phyloP scores from a whole-genome alignment of 2,113 vertebrate species.

The Bubo bubo region DNA sequence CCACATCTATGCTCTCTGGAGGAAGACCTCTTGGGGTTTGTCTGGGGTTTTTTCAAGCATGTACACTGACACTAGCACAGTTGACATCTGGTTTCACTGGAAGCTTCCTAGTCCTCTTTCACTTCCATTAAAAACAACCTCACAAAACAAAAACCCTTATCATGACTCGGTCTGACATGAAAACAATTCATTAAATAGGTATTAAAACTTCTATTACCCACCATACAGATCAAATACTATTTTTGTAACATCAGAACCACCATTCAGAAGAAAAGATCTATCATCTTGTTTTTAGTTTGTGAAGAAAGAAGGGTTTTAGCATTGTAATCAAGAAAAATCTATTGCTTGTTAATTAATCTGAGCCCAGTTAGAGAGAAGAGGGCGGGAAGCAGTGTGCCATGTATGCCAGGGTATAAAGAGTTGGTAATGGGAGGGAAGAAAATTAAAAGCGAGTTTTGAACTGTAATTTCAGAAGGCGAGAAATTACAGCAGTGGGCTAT shows the following conservation, averaged over 20 bases:
- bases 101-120: not conserved
- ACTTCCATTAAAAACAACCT: not conserved
- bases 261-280: not conserved
- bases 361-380: not conserved
- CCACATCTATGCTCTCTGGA: not conserved
- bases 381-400: not conserved
- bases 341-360: not conserved
- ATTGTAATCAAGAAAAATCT: not conserved
- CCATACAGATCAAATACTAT: not conserved
- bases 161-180: not conserved
- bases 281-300: not conserved
- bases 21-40: not conserved
- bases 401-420: not conserved
- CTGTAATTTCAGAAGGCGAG: not conserved
- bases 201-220: not conserved
- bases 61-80: not conserved
- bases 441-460: not conserved
- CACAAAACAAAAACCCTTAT: not conserved
- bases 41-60: not conserved
- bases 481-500: not conserved
- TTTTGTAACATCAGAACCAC: not conserved
- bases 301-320: not conserved
- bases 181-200: not conserved
- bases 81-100: not conserved
- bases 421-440: not conserved